Evolutionary conservation across 1,140 invertebrate species (phyloP).

Genomic region (Paralvinella palmiformis): DNA sequence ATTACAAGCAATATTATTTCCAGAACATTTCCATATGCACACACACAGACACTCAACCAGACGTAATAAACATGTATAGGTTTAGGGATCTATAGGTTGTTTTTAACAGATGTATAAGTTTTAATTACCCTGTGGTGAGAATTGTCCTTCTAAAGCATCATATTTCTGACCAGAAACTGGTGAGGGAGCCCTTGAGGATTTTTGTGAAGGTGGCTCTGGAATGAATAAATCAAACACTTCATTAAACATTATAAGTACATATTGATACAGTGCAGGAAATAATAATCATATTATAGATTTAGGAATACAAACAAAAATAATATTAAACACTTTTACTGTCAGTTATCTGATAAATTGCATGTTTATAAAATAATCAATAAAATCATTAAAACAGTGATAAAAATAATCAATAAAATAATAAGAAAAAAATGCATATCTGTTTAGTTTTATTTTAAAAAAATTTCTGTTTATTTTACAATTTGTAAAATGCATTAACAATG

Average conservation of each 20-base stretch:
- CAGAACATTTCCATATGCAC: background rate
- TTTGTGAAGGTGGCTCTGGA: slow-evolving; percentile 46
- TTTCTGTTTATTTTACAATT: too few relatives aligned
- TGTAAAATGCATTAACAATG: too few relatives aligned
- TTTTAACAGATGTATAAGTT: slow-evolving; percentile 4
- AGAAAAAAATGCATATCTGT: too few relatives aligned
- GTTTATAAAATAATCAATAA: background rate
- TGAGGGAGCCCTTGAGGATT: slow-evolving; percentile 47
- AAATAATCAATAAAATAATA: too few relatives aligned
- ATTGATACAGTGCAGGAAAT: background rate
- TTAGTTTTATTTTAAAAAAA: too few relatives aligned
- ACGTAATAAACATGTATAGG: slow-evolving; percentile 2
- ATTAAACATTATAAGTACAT: background rate
- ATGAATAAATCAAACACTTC: background rate
- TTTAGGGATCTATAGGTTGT: slow-evolving; percentile 13
- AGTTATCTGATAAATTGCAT: background rate
- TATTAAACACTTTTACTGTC: background rate
- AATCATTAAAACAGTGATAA: too few relatives aligned
- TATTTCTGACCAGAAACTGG: slow-evolving; percentile 42
- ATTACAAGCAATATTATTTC: background rate
- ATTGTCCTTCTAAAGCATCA: slow-evolving; percentile 52
- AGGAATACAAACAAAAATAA: background rate
- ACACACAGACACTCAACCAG: background rate
- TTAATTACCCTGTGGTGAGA: slow-evolving; percentile 25
- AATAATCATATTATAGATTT: background rate